Evolutionary conservation across 2,113 vertebrate genomes (phyloP).

Genomic region (Plecotus auritus): DNA sequence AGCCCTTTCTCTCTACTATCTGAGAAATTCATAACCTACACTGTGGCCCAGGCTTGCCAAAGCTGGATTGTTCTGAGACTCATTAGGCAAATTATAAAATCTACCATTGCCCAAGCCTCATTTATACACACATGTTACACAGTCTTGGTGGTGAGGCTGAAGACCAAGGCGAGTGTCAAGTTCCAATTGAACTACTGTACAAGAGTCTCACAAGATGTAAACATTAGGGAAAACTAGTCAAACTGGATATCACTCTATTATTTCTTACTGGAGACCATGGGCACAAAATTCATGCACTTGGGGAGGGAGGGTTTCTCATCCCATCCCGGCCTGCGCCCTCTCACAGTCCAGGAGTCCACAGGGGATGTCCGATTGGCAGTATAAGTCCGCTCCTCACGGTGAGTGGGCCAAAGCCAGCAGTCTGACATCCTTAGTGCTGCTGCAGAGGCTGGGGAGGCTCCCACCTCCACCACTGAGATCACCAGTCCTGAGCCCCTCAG

Average conservation of each 20-base stretch:
- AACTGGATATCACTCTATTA: not conserved
- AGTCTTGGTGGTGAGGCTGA: not conserved
- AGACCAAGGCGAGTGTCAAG: not conserved
- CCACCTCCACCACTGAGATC: too few relatives aligned
- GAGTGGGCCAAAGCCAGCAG: too few relatives aligned
- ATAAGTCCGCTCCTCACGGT: too few relatives aligned
- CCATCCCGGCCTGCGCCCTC: too few relatives aligned
- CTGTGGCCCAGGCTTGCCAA: not conserved
- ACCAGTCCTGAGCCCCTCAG: too few relatives aligned
- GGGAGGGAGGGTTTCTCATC: too few relatives aligned
- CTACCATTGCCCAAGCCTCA: not conserved
- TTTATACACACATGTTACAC: not conserved
- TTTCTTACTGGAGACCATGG: not conserved
- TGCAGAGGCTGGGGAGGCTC: too few relatives aligned
- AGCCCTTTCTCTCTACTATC: not conserved
- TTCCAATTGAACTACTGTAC: too few relatives aligned
- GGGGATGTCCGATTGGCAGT: too few relatives aligned
- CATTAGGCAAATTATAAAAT: not conserved
- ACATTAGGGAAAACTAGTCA: not conserved
- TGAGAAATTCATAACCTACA: not conserved
- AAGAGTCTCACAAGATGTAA: not conserved
- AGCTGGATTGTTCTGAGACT: not conserved
- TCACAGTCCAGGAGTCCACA: too few relatives aligned
- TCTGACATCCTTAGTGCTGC: too few relatives aligned
- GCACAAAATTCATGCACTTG: too few relatives aligned